Evolutionary conservation across 2,113 vertebrate genomes (phyloP), one percentile per base, ranked within the genome.

Genomic region (Odocoileus hemionus): DNA sequence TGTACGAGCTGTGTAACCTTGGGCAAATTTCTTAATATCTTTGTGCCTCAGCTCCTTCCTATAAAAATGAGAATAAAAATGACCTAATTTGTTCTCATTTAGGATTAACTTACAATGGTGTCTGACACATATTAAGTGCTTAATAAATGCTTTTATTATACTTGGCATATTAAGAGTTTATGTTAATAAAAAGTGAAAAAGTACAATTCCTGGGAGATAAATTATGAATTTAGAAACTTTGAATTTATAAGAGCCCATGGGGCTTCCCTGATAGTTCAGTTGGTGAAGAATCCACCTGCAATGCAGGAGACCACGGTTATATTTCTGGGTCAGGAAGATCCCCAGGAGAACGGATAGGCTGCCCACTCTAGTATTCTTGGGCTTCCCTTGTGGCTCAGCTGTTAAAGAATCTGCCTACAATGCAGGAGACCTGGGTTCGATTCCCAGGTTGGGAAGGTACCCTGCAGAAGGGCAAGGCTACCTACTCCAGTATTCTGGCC

Each of bases 21-120:
- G 64, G 26, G 36, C 14, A 90, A 96, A 79, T 89, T 87, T 96
- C 55, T 78, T 82, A 92, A 4, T 50, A 85, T 86, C 43, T 85
- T 43, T 96, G 39, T 78, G 2, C 25, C 28, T 94, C 90, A 55
- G 60, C 52, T 92, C 70, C 55, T 67, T 92, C 58, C 92, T 25
- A 83, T 64, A 76, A 97, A 96, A 95, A 76, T 50, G 52, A 78
- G 28, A 19, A 90, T 95, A 93, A 93, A 85, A 6, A 90, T n/a
- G 28, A 90, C 30, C 54, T 83, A 90, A 93, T 91, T 91, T 70
- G 89, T 61, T 30, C 28, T 85, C 50, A 84, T 60, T 67, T 58
- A 83, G 26, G 93, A 93, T 96, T 85, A 94, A 94, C 76, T 94
- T 88, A 88, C 15, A 86, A 87, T 16, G 80, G n/a, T 86, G 28